Percentiles rank a stretch among this genome's conserved stretches.
These are phyloP conservation scores for Plagiodera versicolora DNA, from an alignment of 2,888 invertebrate genomes.

Conservation along the genomic window DNA sequence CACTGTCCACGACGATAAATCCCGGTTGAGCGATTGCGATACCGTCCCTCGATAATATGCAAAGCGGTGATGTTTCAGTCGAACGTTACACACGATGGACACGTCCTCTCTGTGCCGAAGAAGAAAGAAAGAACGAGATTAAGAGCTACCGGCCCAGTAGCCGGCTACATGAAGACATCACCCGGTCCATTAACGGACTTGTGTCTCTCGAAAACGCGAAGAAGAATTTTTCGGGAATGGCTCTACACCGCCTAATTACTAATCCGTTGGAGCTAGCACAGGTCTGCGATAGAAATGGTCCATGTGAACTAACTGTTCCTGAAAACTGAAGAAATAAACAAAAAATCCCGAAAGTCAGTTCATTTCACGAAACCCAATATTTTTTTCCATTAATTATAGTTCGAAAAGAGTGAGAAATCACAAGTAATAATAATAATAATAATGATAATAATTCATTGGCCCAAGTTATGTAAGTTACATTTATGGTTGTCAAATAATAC, in stretches of 20 bases:
- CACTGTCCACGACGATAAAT: conserved; percentile 21
- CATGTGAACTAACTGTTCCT: no score
- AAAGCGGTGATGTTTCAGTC: conserved; percentile 28
- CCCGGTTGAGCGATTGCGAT: conserved; percentile 32
- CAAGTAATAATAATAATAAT: no score
- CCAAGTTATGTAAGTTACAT: no score
- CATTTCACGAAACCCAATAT: no score
- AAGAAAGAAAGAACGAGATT: conserved; percentile 33
- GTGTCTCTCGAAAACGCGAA: not conserved
- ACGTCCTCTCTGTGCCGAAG: not conserved
- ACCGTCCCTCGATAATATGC: conserved; percentile 39
- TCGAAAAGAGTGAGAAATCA: no score
- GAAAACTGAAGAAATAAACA: no score
- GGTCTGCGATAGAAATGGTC: no score
- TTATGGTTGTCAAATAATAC: no score
- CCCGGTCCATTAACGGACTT: conserved; percentile 17
- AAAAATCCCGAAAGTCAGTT: no score
- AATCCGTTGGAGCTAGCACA: not conserved
- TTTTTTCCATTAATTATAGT: no score
- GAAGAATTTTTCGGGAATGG: not conserved
- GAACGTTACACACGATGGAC: not conserved
- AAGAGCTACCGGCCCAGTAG: conserved; percentile 49
- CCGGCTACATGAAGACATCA: conserved; percentile 47
- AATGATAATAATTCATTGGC: no score
- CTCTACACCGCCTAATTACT: not conserved